phyloP scores from a whole-genome alignment of 1,140 invertebrate genomes.

The Akabosia matsudoensis region DNA sequence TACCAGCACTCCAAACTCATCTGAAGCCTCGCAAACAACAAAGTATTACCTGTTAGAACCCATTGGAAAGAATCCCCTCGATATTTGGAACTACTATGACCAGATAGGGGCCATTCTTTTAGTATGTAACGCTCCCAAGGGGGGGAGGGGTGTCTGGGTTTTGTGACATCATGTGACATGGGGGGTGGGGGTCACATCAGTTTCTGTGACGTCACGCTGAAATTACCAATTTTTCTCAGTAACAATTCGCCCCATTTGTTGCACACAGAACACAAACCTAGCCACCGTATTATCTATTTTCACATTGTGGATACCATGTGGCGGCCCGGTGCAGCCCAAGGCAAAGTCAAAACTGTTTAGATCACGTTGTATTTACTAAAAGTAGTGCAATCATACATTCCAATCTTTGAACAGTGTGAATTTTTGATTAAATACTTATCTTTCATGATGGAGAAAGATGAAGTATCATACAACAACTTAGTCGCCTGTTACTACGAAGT shows the following conservation, averaged over 20 bases:
- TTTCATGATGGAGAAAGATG: too few species aligned
- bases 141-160: neutral
- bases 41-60: slow-evolving; percentile 29
- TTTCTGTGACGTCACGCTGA: neutral
- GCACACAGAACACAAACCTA: neutral
- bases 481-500: too few species aligned
- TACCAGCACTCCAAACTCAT: neutral
- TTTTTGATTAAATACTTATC: too few species aligned
- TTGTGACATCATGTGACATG: neutral
- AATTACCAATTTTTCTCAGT: neutral
- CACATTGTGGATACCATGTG: too few species aligned
- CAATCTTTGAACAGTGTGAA: too few species aligned
- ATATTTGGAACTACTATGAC: slow-evolving; percentile 25
- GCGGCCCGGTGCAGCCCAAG: too few species aligned
- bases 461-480: too few species aligned
- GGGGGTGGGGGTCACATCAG: neutral
- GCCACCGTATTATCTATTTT: too few species aligned
- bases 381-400: too few species aligned
- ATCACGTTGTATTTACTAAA: too few species aligned
- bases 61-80: slow-evolving; percentile 13
- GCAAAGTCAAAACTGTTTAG: too few species aligned
- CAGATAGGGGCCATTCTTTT: neutral
- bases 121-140: neutral
- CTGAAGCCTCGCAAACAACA: neutral
- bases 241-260: neutral